A percentile compares a stretch with the other conserved stretches of the same genome.
phyloP scores from a whole-genome alignment of 2,113 vertebrate genomes.

The Xiphorhynchus elegans region DNA sequence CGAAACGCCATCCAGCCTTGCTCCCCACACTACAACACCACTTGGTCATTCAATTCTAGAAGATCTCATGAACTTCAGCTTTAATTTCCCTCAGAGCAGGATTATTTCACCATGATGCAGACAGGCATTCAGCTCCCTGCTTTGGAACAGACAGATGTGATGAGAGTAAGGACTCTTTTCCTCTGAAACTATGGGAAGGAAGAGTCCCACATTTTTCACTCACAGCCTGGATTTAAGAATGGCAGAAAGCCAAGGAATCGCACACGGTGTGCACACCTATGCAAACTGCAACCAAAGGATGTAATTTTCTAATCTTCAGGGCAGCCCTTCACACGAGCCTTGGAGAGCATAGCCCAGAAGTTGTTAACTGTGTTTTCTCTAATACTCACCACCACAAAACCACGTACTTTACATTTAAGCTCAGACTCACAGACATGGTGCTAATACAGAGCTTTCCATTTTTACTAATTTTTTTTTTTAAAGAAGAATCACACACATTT shows the following conservation, averaged over 20 bases:
- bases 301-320: not conserved
- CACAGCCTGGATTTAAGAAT: not conserved
- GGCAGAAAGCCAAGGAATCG: not conserved
- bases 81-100: not conserved
- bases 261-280: not conserved
- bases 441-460: not conserved
- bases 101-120: not conserved
- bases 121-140: not conserved
- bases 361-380: not conserved
- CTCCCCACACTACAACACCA: not conserved
- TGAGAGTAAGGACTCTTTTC: not conserved
- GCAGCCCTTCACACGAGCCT: not conserved
- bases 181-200: not conserved
- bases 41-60: not conserved
- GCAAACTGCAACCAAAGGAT: not conserved
- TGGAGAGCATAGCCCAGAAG: not conserved
- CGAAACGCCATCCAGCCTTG: not conserved
- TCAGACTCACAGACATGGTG: not conserved
- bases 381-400: not conserved
- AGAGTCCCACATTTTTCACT: not conserved
- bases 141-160: not conserved
- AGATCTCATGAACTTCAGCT: not conserved
- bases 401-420: not conserved
- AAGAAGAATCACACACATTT: not conserved
- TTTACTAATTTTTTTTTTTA: not conserved